Evolutionary conservation across 2,888 invertebrate genomes (phyloP), one percentile per base, ranked within the genome.

Genomic region (Drepana falcataria): DNA sequence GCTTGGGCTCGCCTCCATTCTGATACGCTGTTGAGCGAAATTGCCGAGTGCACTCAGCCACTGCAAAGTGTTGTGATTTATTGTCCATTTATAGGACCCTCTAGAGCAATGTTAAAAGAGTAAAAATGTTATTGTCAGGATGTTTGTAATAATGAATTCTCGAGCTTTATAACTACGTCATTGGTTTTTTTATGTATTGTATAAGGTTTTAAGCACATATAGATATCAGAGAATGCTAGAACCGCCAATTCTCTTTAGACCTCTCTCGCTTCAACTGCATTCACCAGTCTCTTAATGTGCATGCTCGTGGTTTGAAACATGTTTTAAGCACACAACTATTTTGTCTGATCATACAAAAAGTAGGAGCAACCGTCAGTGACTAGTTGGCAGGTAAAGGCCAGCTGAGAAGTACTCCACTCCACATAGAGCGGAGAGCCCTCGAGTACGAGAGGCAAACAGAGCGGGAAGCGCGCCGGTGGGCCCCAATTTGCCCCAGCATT

Each of bases 1-100:
- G 69, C 71, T 64, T 74, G 73, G 69, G 68, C 64, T 69, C 60
- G 67, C 65, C 68, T 69, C 66, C 74, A 65, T 63, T 56, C 55
- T 67, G 70, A 71, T 69, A 6, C 9, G 44, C 75, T 71, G 75
- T 68, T 66, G 58, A 75, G 81, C 77, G 66, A 86, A 86, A 84
- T 87, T 81, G 80, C 73, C 73, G 72, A 85, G 78, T 82, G 81
- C 82, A 83, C 83, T 86, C 82, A 73, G 71, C 76, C 75, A 66
- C 69, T 66, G 76, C 71, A 67, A 79, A 86, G 77, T 84, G 84
- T 86, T 87, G 81, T 86, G 89, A 89, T 88, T 89, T 90, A 88
- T 85, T 81, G 82, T 71, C 75, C 83, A 83, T 87, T 87, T 89
- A 85, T 86, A 85, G 79, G 73, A 71, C 77, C 77, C 79, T 81